Conservation (phyloP, 2,888 invertebrate genomes). For the Dyspetes luteomarginatus region DNA sequence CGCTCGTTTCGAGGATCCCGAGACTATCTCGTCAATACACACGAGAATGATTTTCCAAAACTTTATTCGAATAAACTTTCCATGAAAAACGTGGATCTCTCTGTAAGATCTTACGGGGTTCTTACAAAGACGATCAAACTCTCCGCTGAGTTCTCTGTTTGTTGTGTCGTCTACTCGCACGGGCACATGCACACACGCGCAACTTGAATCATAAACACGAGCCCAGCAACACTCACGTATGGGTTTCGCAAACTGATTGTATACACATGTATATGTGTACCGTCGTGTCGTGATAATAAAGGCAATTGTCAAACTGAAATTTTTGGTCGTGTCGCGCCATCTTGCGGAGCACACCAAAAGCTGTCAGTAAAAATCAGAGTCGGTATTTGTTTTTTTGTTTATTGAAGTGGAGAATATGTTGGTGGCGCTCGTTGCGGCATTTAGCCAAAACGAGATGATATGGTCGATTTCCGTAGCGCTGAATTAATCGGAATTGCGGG, state of each 20-base stretch:
- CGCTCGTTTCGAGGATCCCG: background rate
- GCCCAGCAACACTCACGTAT: background rate
- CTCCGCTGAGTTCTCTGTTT: constrained; percentile 46
- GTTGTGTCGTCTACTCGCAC: constrained; percentile 56
- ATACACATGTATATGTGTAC: background rate
- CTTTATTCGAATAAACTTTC: background rate
- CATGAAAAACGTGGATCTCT: background rate
- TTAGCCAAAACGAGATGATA: background rate
- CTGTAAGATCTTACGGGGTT: background rate
- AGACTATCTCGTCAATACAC: background rate
- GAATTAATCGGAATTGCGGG: constrained; percentile 33
- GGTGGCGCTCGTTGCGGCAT: background rate
- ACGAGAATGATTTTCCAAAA: background rate
- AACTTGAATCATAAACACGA: background rate
- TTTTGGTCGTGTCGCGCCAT: background rate
- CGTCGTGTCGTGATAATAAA: no score
- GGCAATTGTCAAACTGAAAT: background rate
- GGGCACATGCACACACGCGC: constrained; percentile 43
- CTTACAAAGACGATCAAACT: background rate
- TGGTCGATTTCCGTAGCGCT: background rate
- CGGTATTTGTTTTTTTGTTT: background rate
- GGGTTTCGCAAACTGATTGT: background rate
- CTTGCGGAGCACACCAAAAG: background rate
- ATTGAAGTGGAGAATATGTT: no score
- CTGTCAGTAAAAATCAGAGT: background rate